Evolutionary conservation across 2,113 vertebrate species (phyloP).

Genomic region (Callopanchax toddi): DNA sequence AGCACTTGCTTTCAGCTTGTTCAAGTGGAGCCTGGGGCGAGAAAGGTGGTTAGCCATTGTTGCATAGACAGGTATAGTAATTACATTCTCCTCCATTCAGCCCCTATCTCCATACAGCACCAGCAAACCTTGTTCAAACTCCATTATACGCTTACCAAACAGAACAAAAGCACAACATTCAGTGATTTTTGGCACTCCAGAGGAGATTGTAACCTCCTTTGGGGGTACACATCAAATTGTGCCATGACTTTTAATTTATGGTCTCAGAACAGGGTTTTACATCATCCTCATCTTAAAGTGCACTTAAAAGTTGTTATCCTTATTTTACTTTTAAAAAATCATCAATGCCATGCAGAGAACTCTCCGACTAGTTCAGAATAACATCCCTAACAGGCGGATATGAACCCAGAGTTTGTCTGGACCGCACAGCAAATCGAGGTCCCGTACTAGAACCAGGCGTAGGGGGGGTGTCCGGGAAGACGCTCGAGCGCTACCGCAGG

Average conservation of each 20-base stretch:
- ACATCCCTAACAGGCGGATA: no score
- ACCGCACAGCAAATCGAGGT: no score
- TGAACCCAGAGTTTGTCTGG: no score
- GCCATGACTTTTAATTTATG: slow-evolving; percentile 60
- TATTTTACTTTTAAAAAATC: no score
- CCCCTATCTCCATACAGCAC: slow-evolving; percentile 62
- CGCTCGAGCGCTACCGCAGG: no score
- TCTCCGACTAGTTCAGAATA: no score
- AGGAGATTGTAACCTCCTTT: slow-evolving; percentile 55
- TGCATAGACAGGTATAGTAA: slow-evolving; percentile 70
- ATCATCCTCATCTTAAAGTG: no score
- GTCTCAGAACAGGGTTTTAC: slow-evolving; percentile 13
- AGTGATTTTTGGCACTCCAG: slow-evolving; percentile 44
- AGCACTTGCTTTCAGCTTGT: slow-evolving; percentile 55
- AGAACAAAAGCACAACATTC: slow-evolving; percentile 66
- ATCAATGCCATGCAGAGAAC: no score
- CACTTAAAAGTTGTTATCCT: no score
- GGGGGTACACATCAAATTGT: slow-evolving; percentile 52
- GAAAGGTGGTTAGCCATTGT: slow-evolving; percentile 71
- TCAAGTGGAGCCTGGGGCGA: slow-evolving; percentile 52
- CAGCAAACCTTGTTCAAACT: slow-evolving; percentile 52
- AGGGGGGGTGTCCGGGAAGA: no score
- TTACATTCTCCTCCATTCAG: slow-evolving; percentile 69
- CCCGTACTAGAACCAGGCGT: no score
- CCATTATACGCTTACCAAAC: slow-evolving; percentile 62